Base-by-base conservation (phyloP, 1,140 invertebrate species). In the Hirudo medicinalis region DNA sequence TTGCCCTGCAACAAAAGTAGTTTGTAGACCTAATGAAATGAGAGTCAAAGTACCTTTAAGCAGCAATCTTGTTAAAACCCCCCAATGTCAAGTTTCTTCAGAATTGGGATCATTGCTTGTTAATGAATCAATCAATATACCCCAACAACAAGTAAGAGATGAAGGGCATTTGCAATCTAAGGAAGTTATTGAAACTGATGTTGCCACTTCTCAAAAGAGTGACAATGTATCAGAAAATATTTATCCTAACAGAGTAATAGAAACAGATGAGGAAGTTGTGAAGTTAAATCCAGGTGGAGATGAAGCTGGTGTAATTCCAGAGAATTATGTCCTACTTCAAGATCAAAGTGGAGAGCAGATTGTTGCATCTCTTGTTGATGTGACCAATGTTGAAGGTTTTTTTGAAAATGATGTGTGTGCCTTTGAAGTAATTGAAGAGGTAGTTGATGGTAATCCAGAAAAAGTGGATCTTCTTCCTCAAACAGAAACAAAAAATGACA, bases 341-440 rank as follows among this genome's bases (percentile, higher is more conserved):
- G 43, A 49, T 49, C 43, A 63, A 32, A 32, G 22, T 63, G 57
- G 22, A 63, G 29, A 25, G 57, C 22, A 63, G 57, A 32, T 63
- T 63, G 22, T 32, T 63, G 22, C 57, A 25, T 63, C 57, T 63
- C 57, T 25, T 25, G 22, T 22, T 63, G 22, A 63, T 13, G 29
- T 22, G 8, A 25, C 29, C 57, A 25, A 63, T 63, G 57, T 25
- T 63, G 57, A 32, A 63, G 57, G 29, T 22, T 49, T 49, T 49
- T 49, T 49, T 49, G 57, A 32, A 25, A 32, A 63, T 63, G 57
- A 63, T 63, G 57, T 63, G 22, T 63, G 57, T 32, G 57, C 57
- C 29, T 63, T 63, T 63, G 57, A 63, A 63, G 57, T 63, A 4
- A 63, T 63, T 25, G 57, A 63, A 32, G 57, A 63, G 15, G 57